Evolutionary conservation across 2,113 vertebrate species (phyloP), one percentile per base, ranked within the genome.

Genomic region (Alouatta palliata): DNA sequence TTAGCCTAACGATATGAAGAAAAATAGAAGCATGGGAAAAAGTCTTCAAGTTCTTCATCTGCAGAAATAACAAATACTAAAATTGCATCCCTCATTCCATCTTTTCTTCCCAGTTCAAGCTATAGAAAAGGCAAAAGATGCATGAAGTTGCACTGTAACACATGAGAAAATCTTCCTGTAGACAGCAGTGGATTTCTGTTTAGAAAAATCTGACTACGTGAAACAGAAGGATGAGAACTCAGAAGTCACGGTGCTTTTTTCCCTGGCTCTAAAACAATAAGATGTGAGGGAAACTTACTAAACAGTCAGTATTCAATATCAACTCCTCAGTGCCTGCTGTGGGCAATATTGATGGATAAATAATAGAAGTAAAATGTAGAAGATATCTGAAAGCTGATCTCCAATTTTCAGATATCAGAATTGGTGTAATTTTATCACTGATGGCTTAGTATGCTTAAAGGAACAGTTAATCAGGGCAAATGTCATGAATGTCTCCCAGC

Each of bases 11-110:
- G 71, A 80, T 40, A 52, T 81, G 40, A 56, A 64, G 61, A 77
- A 20, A 77, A 95, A 77, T 37, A 90, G 70, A 96, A 96, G 85
- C 49, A 76, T 52, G 45, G 86, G 75, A 90, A 93, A 80, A 66
- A 45, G 20, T 89, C 68, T 79, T 94, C 68, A 87, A 79, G 70
- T 66, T 70, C 16, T 73, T 81, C 13, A 40, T 80, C 61, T 87
- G 96, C 89, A 77, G 64, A 77, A 54, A 90, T 40, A 83, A 73
- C 47, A 94, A 47, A 81, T 35, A n/a, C 66, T 70, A 83, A 91
- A 76, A 91, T 35, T 43, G 19, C 30, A 40, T 8, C 61, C 27
- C 61, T 96, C 76, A 83, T 45, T 49, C 58, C n/a, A 71, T 45
- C 82, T 61, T 88, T n/a, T 93, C 61, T 58, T 93, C 61, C 87